Percentiles rank a stretch among this genome's conserved stretches.
Evolutionary conservation across 64 coral and sea anemone species (phyloP).

Genomic region (Platygyra sinensis): DNA sequence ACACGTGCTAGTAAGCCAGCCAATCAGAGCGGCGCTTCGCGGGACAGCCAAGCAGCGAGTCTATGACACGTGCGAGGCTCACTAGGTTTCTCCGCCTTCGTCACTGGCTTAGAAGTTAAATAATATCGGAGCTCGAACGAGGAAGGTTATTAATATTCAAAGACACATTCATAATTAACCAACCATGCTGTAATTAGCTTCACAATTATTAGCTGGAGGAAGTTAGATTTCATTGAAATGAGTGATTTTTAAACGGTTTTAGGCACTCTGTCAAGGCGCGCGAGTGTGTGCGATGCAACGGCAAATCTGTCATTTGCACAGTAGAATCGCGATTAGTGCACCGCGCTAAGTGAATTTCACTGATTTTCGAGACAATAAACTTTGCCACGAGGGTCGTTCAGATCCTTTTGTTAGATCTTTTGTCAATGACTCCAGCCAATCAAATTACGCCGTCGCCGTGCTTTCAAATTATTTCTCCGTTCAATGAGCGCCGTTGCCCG

Average conservation of each 20-base stretch:
- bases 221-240: slow-evolving; percentile 63
- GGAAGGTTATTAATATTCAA: slow-evolving; percentile 87
- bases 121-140: slow-evolving; percentile 76
- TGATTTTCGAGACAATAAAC: slow-evolving; percentile 76
- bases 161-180: slow-evolving; percentile 81
- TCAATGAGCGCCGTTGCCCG: slow-evolving; percentile 13
- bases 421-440: slow-evolving; percentile 75
- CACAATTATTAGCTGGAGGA: slow-evolving; percentile 70
- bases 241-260: slow-evolving; percentile 38
- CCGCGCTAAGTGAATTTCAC: slow-evolving; percentile 21
- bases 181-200: slow-evolving; percentile 95
- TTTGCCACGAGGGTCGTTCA: slow-evolving; percentile 90
- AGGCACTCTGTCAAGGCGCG: neutral
- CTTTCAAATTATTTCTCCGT: slow-evolving; percentile 9
- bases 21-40: slow-evolving; percentile 72
- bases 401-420: slow-evolving; percentile 85
- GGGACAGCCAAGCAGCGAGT: slow-evolving; percentile 64
- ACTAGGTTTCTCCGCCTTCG: slow-evolving; percentile 22
- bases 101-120: slow-evolving; percentile 75
- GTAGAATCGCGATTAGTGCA: slow-evolving; percentile 41
- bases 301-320: neutral
- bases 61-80: slow-evolving; percentile 87
- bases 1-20: slow-evolving; percentile 87
- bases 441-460: slow-evolving; percentile 64
- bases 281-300: neutral